phyloP scores from a whole-genome alignment of 2,113 vertebrate genomes.

The Casuarius casuarius region DNA sequence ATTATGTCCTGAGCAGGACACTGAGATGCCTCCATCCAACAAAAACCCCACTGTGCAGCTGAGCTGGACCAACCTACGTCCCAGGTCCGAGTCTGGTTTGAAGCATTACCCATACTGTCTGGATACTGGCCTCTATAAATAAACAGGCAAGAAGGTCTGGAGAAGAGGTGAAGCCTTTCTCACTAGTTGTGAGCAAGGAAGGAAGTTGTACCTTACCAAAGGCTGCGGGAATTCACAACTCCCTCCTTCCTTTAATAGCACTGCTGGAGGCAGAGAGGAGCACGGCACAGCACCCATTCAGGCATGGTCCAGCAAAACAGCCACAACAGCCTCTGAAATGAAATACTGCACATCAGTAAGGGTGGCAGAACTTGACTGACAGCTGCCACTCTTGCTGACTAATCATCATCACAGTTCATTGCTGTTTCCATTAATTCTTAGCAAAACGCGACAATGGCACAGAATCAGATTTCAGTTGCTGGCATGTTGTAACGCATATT shows the following conservation, averaged over 20 bases:
- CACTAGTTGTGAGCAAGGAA: conserved; percentile 55
- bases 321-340: neutral
- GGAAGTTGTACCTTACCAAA: conserved; percentile 41
- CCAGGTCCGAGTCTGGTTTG: conserved; percentile 47
- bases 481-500: neutral
- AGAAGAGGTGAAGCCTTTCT: conserved; percentile 53
- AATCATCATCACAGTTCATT: conserved; percentile 30
- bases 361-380: conserved; percentile 57
- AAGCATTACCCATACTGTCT: conserved; percentile 50
- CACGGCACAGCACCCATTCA: conserved; percentile 14
- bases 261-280: conserved; percentile 18
- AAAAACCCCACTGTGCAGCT: conserved; percentile 55
- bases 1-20: conserved; percentile 51
- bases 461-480: neutral
- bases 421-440: conserved; percentile 34
- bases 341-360: conserved; percentile 25
- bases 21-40: conserved; percentile 53
- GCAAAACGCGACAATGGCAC: neutral
- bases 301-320: conserved; percentile 8
- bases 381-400: conserved; percentile 41
- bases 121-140: conserved; percentile 52
- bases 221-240: conserved; percentile 13
- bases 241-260: conserved; percentile 46
- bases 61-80: conserved; percentile 34
- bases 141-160: conserved; percentile 47